Conservation (phyloP, 2,888 invertebrate species). For the Pachymerium ferrugineum region DNA sequence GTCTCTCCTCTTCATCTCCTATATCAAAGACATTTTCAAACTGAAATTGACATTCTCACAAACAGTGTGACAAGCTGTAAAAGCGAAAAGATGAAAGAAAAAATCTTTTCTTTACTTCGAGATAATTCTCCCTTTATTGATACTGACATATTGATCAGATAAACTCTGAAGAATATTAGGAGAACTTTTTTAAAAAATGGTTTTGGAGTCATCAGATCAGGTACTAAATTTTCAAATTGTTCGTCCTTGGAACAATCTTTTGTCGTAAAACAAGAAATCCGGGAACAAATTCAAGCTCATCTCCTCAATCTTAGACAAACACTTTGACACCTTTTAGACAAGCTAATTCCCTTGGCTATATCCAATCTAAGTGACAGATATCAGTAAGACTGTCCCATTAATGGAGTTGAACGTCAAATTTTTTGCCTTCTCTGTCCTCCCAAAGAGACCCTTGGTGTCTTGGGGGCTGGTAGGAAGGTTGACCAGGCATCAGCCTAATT, state of each 20-base stretch:
- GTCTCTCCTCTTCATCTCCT: background rate
- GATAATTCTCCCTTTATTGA: too few species aligned
- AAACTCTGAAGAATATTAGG: too few species aligned
- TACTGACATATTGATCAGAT: too few species aligned
- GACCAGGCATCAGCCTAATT: slow-evolving; percentile 8
- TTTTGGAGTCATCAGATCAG: too few species aligned
- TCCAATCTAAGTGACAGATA: slow-evolving; percentile 13
- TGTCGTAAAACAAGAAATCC: background rate
- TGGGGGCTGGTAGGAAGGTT: background rate
- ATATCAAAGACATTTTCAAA: too few species aligned
- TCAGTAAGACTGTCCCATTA: background rate
- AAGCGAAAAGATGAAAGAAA: too few species aligned
- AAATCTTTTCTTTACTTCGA: too few species aligned
- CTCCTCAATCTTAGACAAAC: background rate
- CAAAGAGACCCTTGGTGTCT: slow-evolving; percentile 9
- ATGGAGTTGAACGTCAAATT: slow-evolving; percentile 13
- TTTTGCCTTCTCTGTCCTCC: background rate
- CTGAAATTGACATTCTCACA: too few species aligned
- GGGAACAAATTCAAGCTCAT: background rate
- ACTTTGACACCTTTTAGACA: slow-evolving; percentile 2
- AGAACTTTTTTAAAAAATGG: too few species aligned
- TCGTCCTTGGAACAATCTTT: too few species aligned
- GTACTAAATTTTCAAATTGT: too few species aligned
- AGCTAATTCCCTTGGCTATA: background rate
- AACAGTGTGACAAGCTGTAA: too few species aligned